These are phyloP conservation scores for Euphonia xanthogaster DNA, from an alignment of 2,797 vertebrate genomes.

Conservation along the genomic window DNA sequence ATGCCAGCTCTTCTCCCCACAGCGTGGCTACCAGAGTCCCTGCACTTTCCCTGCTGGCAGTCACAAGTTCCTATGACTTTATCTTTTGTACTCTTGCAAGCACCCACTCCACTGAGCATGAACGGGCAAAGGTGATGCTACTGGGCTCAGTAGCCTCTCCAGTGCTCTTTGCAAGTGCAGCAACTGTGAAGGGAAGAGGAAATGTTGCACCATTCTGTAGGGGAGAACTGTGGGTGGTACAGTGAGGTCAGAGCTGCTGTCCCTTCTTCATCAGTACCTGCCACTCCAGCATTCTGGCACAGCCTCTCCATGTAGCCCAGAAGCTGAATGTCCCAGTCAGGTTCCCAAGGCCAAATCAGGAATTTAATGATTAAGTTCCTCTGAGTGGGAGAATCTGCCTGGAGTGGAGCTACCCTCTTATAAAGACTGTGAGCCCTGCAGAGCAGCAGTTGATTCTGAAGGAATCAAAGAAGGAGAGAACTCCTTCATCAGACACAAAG, in stretches of 20 bases:
- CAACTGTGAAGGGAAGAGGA: background rate
- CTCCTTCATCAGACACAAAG: background rate
- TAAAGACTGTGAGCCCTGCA: background rate
- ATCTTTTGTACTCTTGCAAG: background rate
- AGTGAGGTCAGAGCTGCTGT: background rate
- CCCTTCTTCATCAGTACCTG: rapidly evolving
- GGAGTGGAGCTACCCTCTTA: background rate
- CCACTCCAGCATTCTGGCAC: rapidly evolving
- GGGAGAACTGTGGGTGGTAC: background rate
- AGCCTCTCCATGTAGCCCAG: too few species aligned
- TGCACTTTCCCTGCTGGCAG: rapidly evolving
- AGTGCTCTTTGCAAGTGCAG: background rate
- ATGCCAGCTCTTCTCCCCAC: rapidly evolving
- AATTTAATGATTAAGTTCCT: background rate
- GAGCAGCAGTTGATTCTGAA: background rate
- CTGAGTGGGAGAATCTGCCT: background rate
- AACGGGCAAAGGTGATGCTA: rapidly evolving
- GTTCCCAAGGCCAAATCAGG: background rate
- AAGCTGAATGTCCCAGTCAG: background rate
- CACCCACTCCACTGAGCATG: background rate
- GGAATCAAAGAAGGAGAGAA: background rate
- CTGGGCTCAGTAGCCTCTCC: rapidly evolving
- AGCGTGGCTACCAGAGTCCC: rapidly evolving
- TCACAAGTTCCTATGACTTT: rapidly evolving
- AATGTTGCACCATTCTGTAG: background rate